Base-by-base conservation (phyloP, 2,113 vertebrate species). In the Bucco capensis region DNA sequence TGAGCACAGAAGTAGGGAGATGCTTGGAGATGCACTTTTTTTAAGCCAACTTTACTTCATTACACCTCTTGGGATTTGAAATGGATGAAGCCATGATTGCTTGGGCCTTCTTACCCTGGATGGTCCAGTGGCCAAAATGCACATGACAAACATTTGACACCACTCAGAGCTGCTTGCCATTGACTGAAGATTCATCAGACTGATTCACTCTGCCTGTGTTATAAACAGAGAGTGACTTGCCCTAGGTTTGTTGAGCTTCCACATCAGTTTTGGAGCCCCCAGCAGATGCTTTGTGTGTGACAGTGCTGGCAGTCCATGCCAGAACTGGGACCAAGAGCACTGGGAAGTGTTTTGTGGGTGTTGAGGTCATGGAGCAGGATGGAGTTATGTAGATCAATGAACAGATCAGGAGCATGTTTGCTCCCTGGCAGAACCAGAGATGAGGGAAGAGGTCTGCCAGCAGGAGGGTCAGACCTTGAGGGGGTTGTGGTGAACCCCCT, bases 1-100 rank as follows among this genome's bases (percentile, higher is more conserved):
- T 86, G 28, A 82, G 9, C 62, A 14, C 8, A 19, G 47, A 42
- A 66, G 8, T 64, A 57, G n/a, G 27, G 88, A 85, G 27, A 67
- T 67, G n/a, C 10, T 57, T 83, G 76, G 67, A 83, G 51, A 60
- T 51, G 33, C 18, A 16, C 49, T 93, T 92, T 44, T 30, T 81
- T 81, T 53, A 72, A 86, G 31, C 40, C 86, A 84, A 82, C 70
- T 92, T 90, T 56, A 14, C 83, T 92, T 92, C n/a, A 14, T 92
- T 89, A 90, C n/a, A n/a, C n/a, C n/a, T n/a, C n/a, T n/a, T n/a
- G n/a, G n/a, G n/a, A n/a, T n/a, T n/a, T n/a, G n/a, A n/a, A n/a
- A n/a, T n/a, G n/a, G n/a, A n/a, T n/a, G n/a, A n/a, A n/a, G n/a
- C n/a, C 30, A 22, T 81, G 51, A 37, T 69, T 75, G 16, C 61